phyloP scores from a whole-genome alignment of 2,888 invertebrate species.

The Torymus auratus region DNA sequence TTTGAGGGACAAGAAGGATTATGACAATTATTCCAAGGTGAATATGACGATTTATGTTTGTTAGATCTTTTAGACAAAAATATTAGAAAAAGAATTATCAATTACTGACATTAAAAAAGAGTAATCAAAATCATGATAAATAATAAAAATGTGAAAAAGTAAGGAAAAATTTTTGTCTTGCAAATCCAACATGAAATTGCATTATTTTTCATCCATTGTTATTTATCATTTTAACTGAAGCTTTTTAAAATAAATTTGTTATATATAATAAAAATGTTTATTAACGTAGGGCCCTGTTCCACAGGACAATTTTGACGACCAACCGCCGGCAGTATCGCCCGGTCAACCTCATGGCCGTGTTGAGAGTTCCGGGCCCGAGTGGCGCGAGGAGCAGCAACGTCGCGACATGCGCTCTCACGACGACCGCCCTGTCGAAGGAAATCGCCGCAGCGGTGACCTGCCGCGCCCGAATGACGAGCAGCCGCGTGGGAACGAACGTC shows the following conservation, averaged over 20 bases:
- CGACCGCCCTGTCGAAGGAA: slow-evolving; percentile 65
- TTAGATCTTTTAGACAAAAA: not conserved
- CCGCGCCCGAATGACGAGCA: slow-evolving; percentile 69
- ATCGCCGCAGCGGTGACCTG: slow-evolving; percentile 63
- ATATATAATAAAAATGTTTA: not conserved
- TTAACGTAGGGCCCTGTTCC: slow-evolving; percentile 52
- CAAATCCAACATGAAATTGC: too few relatives aligned
- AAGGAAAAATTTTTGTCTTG: too few relatives aligned
- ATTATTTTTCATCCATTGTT: too few relatives aligned
- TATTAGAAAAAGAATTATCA: not conserved
- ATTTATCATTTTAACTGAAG: too few relatives aligned
- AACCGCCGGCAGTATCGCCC: slow-evolving; percentile 16
- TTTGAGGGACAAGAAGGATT: slow-evolving; percentile 71
- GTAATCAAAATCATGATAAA: too few relatives aligned
- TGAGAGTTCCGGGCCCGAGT: slow-evolving; percentile 68
- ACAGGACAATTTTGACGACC: slow-evolving; percentile 70
- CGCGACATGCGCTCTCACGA: slow-evolving; percentile 61
- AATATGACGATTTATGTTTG: slow-evolving; percentile 5
- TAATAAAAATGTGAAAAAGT: too few relatives aligned
- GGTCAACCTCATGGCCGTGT: slow-evolving; percentile 57
- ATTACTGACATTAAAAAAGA: too few relatives aligned
- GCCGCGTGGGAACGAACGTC: slow-evolving; percentile 76
- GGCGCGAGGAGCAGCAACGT: slow-evolving; percentile 67
- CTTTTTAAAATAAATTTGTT: too few relatives aligned
- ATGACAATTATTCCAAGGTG: slow-evolving; percentile 75